Conservation (phyloP, 1,140 invertebrate genomes). For the Hestina assimilis region DNA sequence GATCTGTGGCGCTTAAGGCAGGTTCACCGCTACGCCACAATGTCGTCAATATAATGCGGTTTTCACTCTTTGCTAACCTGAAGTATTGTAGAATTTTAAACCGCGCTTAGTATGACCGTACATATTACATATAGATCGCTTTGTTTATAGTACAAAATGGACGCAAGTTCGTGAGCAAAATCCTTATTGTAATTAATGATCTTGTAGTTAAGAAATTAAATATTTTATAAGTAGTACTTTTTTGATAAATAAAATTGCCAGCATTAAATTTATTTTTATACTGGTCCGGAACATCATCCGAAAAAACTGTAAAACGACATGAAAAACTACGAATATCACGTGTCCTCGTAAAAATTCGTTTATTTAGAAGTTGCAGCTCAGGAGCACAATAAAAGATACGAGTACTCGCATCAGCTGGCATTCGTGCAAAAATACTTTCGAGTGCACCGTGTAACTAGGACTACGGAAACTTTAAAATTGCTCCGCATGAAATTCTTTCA, state of each 20-base stretch:
- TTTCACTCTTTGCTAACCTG: too few species aligned
- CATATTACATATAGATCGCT: neutral
- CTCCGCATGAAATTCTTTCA: constrained; percentile 8
- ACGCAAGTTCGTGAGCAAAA: neutral
- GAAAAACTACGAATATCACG: neutral
- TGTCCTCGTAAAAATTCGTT: neutral
- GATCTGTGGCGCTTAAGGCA: too few species aligned
- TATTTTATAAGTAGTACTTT: too few species aligned
- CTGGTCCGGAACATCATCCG: neutral
- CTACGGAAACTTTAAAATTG: constrained; percentile 12
- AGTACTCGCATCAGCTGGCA: constrained; percentile 5
- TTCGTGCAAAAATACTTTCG: constrained; percentile 2
- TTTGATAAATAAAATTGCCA: too few species aligned
- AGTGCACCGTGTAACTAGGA: constrained; percentile 6
- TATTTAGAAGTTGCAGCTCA: constrained; percentile 14
- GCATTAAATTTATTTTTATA: too few species aligned
- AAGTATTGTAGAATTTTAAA: too few species aligned
- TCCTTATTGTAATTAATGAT: too few species aligned
- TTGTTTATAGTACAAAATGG: neutral
- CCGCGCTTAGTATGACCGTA: too few species aligned
- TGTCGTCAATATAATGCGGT: too few species aligned
- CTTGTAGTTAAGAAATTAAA: too few species aligned
- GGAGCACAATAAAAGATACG: constrained; percentile 9
- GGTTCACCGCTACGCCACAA: too few species aligned
- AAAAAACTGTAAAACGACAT: neutral